Percentiles rank a stretch among this genome's conserved stretches.
Evolutionary conservation across 2,888 invertebrate genomes (phyloP).

Genomic region (Torymus tubicola): DNA sequence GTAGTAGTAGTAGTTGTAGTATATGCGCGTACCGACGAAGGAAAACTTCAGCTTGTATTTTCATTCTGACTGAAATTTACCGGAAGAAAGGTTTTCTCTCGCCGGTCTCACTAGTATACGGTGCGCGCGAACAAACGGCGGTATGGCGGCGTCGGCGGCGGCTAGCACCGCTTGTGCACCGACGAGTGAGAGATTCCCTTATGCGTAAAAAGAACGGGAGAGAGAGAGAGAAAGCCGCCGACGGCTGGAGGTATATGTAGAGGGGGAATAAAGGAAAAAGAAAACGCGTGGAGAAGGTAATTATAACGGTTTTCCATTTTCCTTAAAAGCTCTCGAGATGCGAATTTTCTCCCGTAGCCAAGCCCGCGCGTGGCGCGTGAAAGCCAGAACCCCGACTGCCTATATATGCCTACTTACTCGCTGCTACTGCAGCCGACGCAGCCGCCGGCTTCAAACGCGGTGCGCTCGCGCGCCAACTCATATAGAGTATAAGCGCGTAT

Average conservation of each 20-base stretch:
- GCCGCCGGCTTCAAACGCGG: too few species aligned
- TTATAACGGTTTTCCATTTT: slow-evolving; percentile 48
- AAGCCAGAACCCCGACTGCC: too few species aligned
- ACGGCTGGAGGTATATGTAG: not conserved
- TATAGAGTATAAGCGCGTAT: too few species aligned
- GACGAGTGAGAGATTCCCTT: not conserved
- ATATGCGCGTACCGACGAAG: not conserved
- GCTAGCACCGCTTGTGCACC: not conserved
- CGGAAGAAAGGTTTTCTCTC: slow-evolving; percentile 26
- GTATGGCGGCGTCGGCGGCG: not conserved
- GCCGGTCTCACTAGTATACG: not conserved
- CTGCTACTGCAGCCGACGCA: too few species aligned
- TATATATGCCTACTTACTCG: not conserved
- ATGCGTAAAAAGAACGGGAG: not conserved
- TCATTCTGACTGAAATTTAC: slow-evolving; percentile 33
- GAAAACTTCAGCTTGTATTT: slow-evolving; percentile 36
- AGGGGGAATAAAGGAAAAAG: slow-evolving; percentile 31
- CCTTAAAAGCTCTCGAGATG: slow-evolving; percentile 20
- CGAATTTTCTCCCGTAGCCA: slow-evolving; percentile 1
- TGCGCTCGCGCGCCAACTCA: too few species aligned
- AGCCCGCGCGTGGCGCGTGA: too few species aligned
- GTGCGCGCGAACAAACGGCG: slow-evolving; percentile 12
- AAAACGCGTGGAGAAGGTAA: slow-evolving; percentile 22
- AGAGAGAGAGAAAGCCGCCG: not conserved
- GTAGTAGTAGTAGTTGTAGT: too few species aligned